These are phyloP conservation scores for Genyomyrus donnyi DNA, from an alignment of 2,113 vertebrate genomes.

Conservation along the genomic window DNA sequence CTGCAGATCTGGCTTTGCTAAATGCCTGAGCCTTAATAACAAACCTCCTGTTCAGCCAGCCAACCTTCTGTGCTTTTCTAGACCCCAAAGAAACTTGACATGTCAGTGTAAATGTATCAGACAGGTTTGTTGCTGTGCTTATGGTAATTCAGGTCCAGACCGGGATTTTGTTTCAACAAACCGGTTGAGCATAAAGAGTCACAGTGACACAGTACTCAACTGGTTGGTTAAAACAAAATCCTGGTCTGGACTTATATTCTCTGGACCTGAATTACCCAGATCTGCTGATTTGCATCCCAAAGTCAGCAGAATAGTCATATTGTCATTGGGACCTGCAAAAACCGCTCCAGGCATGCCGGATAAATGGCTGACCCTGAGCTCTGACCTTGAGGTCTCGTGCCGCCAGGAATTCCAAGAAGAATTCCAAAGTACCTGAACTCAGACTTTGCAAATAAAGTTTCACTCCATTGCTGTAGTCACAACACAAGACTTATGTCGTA, in stretches of 20 bases:
- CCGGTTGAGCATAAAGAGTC: no score
- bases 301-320: not conserved
- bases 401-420: not conserved
- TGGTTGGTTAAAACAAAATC: no score
- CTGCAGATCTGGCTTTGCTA: not conserved
- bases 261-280: no score
- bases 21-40: not conserved
- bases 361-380: not conserved
- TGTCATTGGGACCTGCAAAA: not conserved
- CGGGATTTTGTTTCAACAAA: no score
- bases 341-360: not conserved
- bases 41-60: not conserved
- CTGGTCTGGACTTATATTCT: no score
- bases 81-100: not conserved
- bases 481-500: not conserved
- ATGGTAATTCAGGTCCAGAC: no score
- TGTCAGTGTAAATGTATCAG: not conserved
- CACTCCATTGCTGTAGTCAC: not conserved
- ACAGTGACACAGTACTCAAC: no score
- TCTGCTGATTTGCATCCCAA: not conserved
- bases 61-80: not conserved
- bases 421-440: not conserved
- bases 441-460: not conserved
- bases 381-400: not conserved
- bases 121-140: not conserved